phyloP scores from a whole-genome alignment of 2,888 invertebrate genomes.

The Pheosia tremula region DNA sequence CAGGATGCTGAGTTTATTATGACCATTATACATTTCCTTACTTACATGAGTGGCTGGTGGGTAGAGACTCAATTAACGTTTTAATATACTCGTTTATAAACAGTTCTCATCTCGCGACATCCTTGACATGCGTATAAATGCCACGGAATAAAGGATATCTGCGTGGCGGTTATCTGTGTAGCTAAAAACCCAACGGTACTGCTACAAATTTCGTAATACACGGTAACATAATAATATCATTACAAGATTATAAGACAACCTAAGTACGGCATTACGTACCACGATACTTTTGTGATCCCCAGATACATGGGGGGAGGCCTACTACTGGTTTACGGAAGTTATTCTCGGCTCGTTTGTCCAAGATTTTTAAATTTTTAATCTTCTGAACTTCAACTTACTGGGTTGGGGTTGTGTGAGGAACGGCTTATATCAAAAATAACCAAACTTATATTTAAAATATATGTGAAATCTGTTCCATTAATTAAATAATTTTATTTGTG shows the following conservation, averaged over 20 bases:
- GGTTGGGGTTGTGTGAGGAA: too few species aligned
- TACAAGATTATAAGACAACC: constrained; percentile 2
- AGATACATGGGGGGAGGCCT: background rate
- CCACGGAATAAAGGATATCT: background rate
- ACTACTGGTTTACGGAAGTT: background rate
- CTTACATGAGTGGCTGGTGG: too few species aligned
- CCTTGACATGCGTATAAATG: background rate
- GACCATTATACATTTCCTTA: too few species aligned
- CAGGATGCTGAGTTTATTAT: too few species aligned
- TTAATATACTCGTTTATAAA: constrained; percentile 7
- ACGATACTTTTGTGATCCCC: background rate
- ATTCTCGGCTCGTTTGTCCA: background rate
- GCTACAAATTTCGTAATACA: background rate
- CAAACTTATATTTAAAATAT: too few species aligned
- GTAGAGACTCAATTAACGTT: constrained; percentile 2
- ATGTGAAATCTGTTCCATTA: too few species aligned
- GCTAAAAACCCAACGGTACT: background rate
- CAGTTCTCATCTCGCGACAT: background rate
- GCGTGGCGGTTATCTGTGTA: background rate
- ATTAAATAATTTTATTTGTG: too few species aligned
- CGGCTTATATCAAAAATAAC: too few species aligned
- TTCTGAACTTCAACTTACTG: too few species aligned
- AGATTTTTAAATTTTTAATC: too few species aligned
- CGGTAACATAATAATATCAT: background rate
- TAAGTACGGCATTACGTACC: background rate